Evolutionary conservation across 2,888 invertebrate genomes (phyloP).

Genomic region (Agrotis exclamationis): DNA sequence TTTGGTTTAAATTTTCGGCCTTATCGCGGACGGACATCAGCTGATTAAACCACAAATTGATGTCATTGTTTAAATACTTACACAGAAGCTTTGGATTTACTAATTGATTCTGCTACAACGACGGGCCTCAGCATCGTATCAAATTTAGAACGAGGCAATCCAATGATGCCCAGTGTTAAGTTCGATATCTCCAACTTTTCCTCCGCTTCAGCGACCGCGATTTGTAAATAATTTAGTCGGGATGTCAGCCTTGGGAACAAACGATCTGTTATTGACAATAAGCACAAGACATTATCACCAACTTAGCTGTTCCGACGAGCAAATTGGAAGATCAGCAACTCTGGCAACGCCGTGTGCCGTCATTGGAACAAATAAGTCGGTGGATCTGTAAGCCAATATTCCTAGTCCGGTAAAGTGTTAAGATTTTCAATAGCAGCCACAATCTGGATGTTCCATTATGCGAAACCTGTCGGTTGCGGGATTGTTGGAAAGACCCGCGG

Average conservation of each 20-base stretch:
- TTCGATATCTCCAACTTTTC: slow-evolving; percentile 83
- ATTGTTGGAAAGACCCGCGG: too few species aligned
- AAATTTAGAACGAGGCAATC: slow-evolving; percentile 88
- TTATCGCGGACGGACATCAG: background rate
- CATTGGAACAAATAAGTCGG: too few species aligned
- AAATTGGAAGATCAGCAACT: too few species aligned
- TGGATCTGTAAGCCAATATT: too few species aligned
- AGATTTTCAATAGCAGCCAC: background rate
- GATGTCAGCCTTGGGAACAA: slow-evolving; percentile 71
- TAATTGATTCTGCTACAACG: slow-evolving; percentile 59
- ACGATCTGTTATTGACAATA: slow-evolving; percentile 14
- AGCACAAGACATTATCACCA: background rate
- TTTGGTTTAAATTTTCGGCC: too few species aligned
- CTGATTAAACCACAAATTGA: background rate
- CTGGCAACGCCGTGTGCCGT: too few species aligned
- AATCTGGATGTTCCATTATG: too few species aligned
- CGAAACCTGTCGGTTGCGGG: too few species aligned
- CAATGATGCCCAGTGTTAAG: slow-evolving; percentile 92
- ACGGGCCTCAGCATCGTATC: slow-evolving; percentile 90
- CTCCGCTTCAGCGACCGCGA: slow-evolving; percentile 90
- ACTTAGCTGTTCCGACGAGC: too few species aligned
- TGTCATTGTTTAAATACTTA: slow-evolving; percentile 52
- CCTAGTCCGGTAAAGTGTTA: too few species aligned
- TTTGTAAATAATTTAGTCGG: slow-evolving; percentile 88
- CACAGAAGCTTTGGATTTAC: slow-evolving; percentile 79